Base-by-base conservation (phyloP, 2,888 invertebrate species). In the Ormyrus labotus region DNA sequence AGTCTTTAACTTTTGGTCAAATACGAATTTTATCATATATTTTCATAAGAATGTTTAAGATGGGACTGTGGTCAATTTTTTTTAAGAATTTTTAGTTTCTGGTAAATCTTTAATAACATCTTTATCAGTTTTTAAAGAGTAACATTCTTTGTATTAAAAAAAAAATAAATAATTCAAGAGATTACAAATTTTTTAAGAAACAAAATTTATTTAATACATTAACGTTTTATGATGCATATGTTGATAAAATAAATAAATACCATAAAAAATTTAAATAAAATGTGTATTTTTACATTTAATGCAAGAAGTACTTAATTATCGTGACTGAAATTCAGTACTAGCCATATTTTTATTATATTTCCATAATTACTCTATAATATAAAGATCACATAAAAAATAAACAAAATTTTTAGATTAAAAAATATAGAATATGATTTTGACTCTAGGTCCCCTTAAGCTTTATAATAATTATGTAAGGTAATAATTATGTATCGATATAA, bases 401-500 rank as follows among this genome's bases (percentile, higher is more conserved):
- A 34, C 51, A 61, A 50, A 71, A 61, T 61, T 34, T 45, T 45
- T 53, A 65, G 50, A 34, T 63, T 76, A 50, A 19, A 65, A 51
- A 57, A 55, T 70, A 65, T 50, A 9, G 57, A 57, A 1, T 60
- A 64, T 65, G 19, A 57, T 67, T 72, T 78, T 67, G 58, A 72
- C 60, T 53, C 10, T 50, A 78, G 61, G 67, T 78, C 61, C 71
- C 47, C 61, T 71, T 72, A 61, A 72, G 67, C 78, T 67, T 7
- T 73, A 53, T 68, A 63, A 78, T 68, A 53, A 34, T 63, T 71
- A 57, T 47, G 68, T 53, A 58, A 19, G 13, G 34, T 34, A 9
- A 73, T 48, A 73, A 72, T 34, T 13, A 70, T 53, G 47, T 58
- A 78, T 72, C 74, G 13, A 81, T 63, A 71, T 19, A 68, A 81